Percentiles rank a stretch among this genome's conserved stretches.
phyloP scores from a whole-genome alignment of 2,113 vertebrate species.

The Pogonocichla stellata region DNA sequence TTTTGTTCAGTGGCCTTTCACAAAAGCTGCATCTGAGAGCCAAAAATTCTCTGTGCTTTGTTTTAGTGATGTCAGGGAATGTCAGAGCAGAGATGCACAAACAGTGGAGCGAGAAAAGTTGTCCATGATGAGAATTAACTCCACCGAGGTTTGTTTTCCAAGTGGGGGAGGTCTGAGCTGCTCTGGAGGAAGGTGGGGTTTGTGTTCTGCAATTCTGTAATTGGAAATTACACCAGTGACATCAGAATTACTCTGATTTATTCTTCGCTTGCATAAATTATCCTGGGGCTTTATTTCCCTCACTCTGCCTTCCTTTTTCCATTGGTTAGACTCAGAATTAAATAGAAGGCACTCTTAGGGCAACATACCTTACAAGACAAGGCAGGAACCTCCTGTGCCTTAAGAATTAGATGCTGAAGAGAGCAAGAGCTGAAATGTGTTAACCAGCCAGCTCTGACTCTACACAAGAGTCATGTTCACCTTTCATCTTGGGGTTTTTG shows the following conservation, averaged over 20 bases:
- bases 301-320: neutral
- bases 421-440: neutral
- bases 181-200: neutral
- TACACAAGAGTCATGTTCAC: neutral
- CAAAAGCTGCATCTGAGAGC: neutral
- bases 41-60: neutral
- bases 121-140: neutral
- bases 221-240: neutral
- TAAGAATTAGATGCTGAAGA: neutral
- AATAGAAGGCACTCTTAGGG: neutral
- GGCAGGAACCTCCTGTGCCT: neutral
- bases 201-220: neutral
- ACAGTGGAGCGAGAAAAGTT: neutral
- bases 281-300: neutral
- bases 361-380: neutral
- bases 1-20: conserved; percentile 17
- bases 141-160: neutral
- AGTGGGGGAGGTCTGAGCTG: neutral
- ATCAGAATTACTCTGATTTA: neutral
- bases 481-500: neutral
- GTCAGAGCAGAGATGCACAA: neutral
- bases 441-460: neutral
- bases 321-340: neutral
- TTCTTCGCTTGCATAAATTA: neutral
- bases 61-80: neutral